Evolutionary conservation across 1,140 invertebrate genomes (phyloP), one percentile per base, ranked within the genome.

Genomic region (Saccostrea echinata): DNA sequence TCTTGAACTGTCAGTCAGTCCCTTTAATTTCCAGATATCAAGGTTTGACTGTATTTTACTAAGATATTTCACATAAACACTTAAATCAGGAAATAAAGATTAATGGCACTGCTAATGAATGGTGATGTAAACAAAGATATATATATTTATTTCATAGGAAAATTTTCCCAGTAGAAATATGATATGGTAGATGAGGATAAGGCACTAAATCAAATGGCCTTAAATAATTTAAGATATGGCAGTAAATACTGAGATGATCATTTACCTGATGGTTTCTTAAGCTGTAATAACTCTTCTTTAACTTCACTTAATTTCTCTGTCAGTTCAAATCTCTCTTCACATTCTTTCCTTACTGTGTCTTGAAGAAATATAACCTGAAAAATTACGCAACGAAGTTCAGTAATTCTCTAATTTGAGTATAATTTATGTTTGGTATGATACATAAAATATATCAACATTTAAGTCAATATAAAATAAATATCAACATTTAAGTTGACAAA

Each of bases 321-420:
- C 61, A 95, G 88, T 87, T 95, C 94, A 89, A 93, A 93, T 61
- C 94, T 90, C 89, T 95, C 94, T 84, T 94, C 92, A 91, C 94
- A 94, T 90, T 95, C 94, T 51, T 91, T 92, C 33, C 91, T 88
- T 16, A 95, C 94, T 16, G 94, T 94, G 24, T 94, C 92, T 90
- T 95, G 93, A 33, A 95, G 88, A 88, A 93, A 92, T 53, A 88
- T 55, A 43, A 92, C 88, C 92, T 93, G 61, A 1, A 88, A 83
- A 83, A 51, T 51, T 52, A 82, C 1, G 43, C 8, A 6, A 16
- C 8, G 71, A 35, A 76, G 24, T 9, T 76, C 8, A 30, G 16
- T 9, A 27, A 43, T 43, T 43, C 35, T 43, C 35, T 43, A 43
- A 43, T 43, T 43, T 43, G 35, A 43, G 35, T 43, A 43, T 43